Evolutionary conservation across 2,113 vertebrate genomes (phyloP).

Genomic region (Chlorodrepanis virens): DNA sequence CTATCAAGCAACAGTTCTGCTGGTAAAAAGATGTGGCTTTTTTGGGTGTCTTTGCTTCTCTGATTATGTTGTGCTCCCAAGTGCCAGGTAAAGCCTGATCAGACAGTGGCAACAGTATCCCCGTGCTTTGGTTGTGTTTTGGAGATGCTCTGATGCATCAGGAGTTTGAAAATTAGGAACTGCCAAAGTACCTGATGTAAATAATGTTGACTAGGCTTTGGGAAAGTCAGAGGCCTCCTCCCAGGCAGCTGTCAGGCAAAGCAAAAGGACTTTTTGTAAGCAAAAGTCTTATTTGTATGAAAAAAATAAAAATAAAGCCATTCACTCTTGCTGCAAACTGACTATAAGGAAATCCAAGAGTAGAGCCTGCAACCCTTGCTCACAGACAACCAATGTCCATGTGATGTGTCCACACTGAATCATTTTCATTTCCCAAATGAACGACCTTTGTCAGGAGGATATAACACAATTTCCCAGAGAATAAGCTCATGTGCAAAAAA

Average conservation of each 20-base stretch:
- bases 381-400: neutral
- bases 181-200: rapidly evolving
- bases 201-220: neutral
- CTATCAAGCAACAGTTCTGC: slow-evolving; percentile 14
- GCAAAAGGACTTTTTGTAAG: slow-evolving; percentile 42
- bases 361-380: neutral
- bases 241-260: slow-evolving; percentile 73
- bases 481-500: neutral
- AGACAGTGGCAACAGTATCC: neutral
- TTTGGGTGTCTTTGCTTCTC: neutral
- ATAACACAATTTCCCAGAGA: slow-evolving; percentile 40
- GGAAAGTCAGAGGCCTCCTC: slow-evolving; percentile 72
- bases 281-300: neutral
- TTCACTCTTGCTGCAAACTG: neutral
- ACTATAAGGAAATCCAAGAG: neutral
- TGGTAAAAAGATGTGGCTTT: neutral
- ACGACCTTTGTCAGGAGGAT: slow-evolving; percentile 51
- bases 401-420: neutral
- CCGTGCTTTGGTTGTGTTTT: neutral
- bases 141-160: neutral
- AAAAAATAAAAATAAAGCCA: neutral
- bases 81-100: neutral
- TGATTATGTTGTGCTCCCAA: neutral
- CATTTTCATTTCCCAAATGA: slow-evolving; percentile 27
- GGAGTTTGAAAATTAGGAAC: neutral